phyloP scores from a whole-genome alignment of 2,888 invertebrate species.

The Plagodis dolabraria region DNA sequence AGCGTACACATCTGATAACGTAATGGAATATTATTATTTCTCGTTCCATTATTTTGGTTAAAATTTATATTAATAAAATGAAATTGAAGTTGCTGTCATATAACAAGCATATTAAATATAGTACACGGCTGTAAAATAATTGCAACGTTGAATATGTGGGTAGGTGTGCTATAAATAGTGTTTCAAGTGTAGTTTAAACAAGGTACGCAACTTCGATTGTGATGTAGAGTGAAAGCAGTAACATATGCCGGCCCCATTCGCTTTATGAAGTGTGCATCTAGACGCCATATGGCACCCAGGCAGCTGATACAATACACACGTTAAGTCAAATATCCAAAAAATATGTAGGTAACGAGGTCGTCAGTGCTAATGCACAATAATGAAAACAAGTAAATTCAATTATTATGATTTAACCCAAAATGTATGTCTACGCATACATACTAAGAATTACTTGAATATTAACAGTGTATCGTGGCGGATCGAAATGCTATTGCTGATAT shows the following conservation, averaged over 20 bases:
- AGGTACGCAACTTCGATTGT: conserved; percentile 66
- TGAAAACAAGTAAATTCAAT: conserved; percentile 7
- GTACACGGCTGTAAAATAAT: neutral
- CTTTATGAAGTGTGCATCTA: conserved; percentile 75
- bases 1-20: conserved; percentile 12
- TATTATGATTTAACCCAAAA: too few relatives aligned
- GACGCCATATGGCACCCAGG: conserved; percentile 75
- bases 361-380: conserved; percentile 20
- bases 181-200: conserved; percentile 10
- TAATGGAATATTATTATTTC: conserved; percentile 8
- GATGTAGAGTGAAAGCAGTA: conserved; percentile 81
- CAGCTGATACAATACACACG: conserved; percentile 71
- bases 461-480: too few relatives aligned
- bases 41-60: conserved; percentile 12
- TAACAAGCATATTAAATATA: neutral
- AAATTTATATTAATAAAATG: neutral
- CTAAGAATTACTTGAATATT: too few relatives aligned
- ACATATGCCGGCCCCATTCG: conserved; percentile 81
- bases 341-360: conserved; percentile 35
- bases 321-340: conserved; percentile 21
- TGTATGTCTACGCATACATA: too few relatives aligned
- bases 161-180: conserved; percentile 11
- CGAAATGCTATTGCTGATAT: too few relatives aligned
- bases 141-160: neutral
- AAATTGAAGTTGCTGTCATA: conserved; percentile 3